Percentiles rank a stretch among this genome's conserved stretches.
Evolutionary conservation across 2,888 invertebrate species (phyloP).

Genomic region (Hyalella azteca): DNA sequence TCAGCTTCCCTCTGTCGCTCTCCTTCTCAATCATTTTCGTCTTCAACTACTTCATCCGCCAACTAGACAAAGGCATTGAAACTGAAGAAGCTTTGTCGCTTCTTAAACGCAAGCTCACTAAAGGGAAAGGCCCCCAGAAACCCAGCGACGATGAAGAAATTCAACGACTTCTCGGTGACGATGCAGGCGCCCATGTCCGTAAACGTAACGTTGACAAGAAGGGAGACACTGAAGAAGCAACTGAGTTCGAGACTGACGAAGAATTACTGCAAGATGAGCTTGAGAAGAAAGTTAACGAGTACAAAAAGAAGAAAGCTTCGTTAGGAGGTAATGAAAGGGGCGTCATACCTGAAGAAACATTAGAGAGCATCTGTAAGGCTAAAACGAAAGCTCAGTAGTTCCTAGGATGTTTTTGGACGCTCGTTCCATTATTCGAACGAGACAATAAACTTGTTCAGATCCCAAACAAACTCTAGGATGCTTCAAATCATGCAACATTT

Average conservation of each 20-base stretch:
- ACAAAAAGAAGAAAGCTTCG: conserved; percentile 3
- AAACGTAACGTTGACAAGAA: background rate
- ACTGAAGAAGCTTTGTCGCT: conserved; percentile 38
- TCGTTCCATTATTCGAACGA: no score
- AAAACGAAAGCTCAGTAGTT: conserved; percentile 1
- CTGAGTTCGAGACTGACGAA: background rate
- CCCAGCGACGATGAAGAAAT: background rate
- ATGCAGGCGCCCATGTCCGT: background rate
- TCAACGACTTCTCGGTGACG: background rate
- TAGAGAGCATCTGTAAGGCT: background rate
- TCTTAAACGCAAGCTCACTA: background rate
- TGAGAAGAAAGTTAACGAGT: background rate
- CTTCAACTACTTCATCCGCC: conserved; percentile 50
- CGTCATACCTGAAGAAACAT: background rate
- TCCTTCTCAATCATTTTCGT: conserved; percentile 49
- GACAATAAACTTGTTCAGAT: no score
- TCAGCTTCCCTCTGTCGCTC: conserved; percentile 45
- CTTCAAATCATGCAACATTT: no score
- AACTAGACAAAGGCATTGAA: conserved; percentile 42
- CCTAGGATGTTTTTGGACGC: no score
- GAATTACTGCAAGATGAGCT: background rate
- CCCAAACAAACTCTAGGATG: no score
- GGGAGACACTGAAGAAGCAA: background rate
- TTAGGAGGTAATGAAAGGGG: background rate
- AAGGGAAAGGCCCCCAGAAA: background rate